Conservation (phyloP, 1,140 invertebrate genomes). For the Metopolophium dirhodum region DNA sequence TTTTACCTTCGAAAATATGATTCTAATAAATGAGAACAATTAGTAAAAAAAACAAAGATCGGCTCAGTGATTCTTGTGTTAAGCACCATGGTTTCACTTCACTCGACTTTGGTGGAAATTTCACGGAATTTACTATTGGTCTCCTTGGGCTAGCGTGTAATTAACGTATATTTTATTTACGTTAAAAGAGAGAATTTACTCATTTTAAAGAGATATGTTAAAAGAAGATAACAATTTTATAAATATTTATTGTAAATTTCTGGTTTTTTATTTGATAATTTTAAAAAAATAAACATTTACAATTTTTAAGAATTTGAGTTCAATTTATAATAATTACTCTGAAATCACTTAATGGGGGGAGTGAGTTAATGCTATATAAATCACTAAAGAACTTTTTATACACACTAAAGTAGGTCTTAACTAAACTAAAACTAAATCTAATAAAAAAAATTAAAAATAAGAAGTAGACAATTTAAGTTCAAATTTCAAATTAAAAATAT, state of each 20-base stretch:
- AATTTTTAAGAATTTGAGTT: neutral
- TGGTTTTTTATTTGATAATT: neutral
- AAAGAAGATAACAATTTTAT: neutral
- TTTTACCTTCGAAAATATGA: neutral
- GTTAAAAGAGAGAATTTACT: neutral
- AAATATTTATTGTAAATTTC: too few relatives aligned
- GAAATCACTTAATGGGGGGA: neutral
- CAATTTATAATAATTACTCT: neutral
- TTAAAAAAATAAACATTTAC: neutral
- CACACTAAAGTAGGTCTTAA: too few relatives aligned
- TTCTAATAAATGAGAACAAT: neutral
- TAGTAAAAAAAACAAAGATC: constrained; percentile 26
- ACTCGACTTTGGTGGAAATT: neutral
- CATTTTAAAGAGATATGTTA: neutral
- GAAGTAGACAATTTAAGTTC: neutral
- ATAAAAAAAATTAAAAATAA: too few relatives aligned
- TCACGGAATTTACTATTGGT: neutral
- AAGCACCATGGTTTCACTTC: neutral
- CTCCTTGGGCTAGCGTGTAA: neutral
- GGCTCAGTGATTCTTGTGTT: neutral
- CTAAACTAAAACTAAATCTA: too few relatives aligned
- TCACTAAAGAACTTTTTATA: neutral
- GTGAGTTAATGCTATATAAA: neutral
- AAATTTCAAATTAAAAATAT: neutral
- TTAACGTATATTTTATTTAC: neutral